These are phyloP conservation scores for Hirtodrosophila trivittata DNA, from an alignment of 2,888 invertebrate species.

Conservation along the genomic window DNA sequence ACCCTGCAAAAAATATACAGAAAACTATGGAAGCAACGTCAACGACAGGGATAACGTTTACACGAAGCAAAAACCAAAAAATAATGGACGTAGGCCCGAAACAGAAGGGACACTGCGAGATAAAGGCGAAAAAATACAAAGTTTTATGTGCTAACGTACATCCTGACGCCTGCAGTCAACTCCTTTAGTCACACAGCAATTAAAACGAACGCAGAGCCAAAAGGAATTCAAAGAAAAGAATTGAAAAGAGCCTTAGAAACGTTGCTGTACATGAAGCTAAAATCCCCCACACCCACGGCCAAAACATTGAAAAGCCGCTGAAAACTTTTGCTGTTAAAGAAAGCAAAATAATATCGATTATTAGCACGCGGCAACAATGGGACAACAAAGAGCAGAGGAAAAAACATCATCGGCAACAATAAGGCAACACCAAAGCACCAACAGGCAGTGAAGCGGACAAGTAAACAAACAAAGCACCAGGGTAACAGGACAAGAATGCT, in stretches of 20 bases:
- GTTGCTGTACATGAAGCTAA: background rate
- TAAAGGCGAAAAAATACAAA: slow-evolving; percentile 13
- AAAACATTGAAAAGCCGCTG: slow-evolving; percentile 49
- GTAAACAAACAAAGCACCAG: slow-evolving; percentile 65
- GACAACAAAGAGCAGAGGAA: slow-evolving; percentile 42
- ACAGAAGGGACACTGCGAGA: slow-evolving; percentile 20
- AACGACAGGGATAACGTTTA: slow-evolving; percentile 58
- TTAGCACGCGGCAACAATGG: slow-evolving; percentile 56
- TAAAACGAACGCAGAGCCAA: slow-evolving; percentile 30
- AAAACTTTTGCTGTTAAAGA: slow-evolving; percentile 65
- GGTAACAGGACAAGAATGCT: slow-evolving; percentile 34
- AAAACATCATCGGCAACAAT: slow-evolving; percentile 14
- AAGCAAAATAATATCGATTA: slow-evolving; percentile 79
- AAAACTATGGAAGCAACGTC: slow-evolving; percentile 35
- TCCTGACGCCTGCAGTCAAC: slow-evolving; percentile 18
- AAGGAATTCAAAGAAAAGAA: slow-evolving; percentile 3
- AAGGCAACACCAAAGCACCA: slow-evolving; percentile 11
- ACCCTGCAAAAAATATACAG: too few relatives aligned
- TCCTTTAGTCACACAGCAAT: slow-evolving; percentile 27
- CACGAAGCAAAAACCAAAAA: slow-evolving; percentile 72
- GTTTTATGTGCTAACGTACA: slow-evolving; percentile 13
- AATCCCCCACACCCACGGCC: slow-evolving; percentile 5
- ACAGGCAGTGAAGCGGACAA: slow-evolving; percentile 45
- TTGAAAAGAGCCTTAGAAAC: background rate
- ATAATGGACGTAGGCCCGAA: slow-evolving; percentile 48